Conservation (phyloP, 2,113 vertebrate genomes). For the Silurus asotus region DNA sequence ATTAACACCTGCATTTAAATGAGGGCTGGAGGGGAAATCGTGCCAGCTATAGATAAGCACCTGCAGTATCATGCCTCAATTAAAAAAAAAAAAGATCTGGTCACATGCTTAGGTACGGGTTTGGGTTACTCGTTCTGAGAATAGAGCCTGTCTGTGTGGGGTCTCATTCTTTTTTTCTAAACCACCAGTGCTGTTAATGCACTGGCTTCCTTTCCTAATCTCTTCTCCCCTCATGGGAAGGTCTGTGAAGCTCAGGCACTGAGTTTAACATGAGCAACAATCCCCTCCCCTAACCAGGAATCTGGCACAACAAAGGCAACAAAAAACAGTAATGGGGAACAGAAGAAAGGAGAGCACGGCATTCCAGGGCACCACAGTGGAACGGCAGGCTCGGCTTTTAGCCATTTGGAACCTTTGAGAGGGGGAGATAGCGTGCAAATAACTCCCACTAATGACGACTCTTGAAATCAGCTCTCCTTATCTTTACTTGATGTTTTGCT, state of each 20-base stretch:
- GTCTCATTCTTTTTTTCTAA: slow-evolving; percentile 4
- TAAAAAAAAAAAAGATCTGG: slow-evolving; percentile 41
- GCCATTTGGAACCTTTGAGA: slow-evolving; percentile 25
- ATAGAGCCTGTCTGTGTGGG: slow-evolving; percentile 34
- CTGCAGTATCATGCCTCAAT: slow-evolving; percentile 46
- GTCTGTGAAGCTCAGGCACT: slow-evolving; percentile 7
- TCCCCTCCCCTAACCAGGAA: not conserved
- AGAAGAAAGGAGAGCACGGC: slow-evolving; percentile 36
- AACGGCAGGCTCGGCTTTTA: slow-evolving; percentile 38
- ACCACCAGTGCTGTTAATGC: slow-evolving; percentile 39
- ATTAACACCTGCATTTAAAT: slow-evolving; percentile 40
- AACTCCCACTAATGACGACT: slow-evolving; percentile 53
- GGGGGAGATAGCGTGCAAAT: slow-evolving; percentile 53
- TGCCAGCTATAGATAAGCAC: slow-evolving; percentile 61
- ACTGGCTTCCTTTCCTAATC: slow-evolving; percentile 6
- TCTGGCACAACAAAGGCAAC: slow-evolving; percentile 59
- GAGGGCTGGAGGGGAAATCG: slow-evolving; percentile 34
- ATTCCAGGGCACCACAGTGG: slow-evolving; percentile 50
- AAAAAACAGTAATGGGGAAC: slow-evolving; percentile 58
- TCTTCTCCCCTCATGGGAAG: not conserved
- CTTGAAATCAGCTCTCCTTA: slow-evolving; percentile 42
- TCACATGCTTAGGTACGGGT: slow-evolving; percentile 47
- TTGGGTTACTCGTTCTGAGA: slow-evolving; percentile 45
- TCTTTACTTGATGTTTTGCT: slow-evolving; percentile 37
- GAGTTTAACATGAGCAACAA: slow-evolving; percentile 15